These are phyloP conservation scores for Trichogramma dendrolimi DNA, from an alignment of 2,888 invertebrate species.

Conservation along the genomic window DNA sequence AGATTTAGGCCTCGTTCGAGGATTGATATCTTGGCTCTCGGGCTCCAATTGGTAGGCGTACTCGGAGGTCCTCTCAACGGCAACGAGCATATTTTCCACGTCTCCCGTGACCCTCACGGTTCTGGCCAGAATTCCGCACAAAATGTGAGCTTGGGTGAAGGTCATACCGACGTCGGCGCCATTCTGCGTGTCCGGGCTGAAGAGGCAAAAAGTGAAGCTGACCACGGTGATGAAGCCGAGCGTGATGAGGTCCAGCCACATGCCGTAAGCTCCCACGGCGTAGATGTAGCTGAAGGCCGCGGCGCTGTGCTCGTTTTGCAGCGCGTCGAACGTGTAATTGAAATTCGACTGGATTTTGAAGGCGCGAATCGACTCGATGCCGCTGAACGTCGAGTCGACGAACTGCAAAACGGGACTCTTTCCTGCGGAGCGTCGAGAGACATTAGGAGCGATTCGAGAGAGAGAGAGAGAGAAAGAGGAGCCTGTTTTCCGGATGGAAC, in stretches of 20 bases:
- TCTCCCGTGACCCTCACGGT: constrained; percentile 68
- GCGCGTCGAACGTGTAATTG: constrained; percentile 68
- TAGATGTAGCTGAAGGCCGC: constrained; percentile 64
- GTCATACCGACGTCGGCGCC: constrained; percentile 58
- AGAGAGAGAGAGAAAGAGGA: neutral
- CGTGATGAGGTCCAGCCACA: constrained; percentile 61
- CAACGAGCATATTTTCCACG: constrained; percentile 60
- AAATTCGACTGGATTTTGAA: constrained; percentile 70
- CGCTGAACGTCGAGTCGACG: constrained; percentile 77
- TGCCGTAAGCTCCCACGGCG: constrained; percentile 59
- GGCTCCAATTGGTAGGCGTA: constrained; percentile 65
- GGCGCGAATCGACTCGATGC: constrained; percentile 82
- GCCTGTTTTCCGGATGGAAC: neutral
- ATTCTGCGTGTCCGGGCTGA: constrained; percentile 49
- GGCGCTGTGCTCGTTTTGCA: constrained; percentile 67
- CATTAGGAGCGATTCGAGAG: too few species aligned
- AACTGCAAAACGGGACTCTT: constrained; percentile 89
- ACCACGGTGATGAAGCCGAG: constrained; percentile 60
- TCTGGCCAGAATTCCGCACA: constrained; percentile 59
- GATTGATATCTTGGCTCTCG: constrained; percentile 60
- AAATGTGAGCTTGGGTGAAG: constrained; percentile 55
- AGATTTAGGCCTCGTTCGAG: constrained; percentile 55
- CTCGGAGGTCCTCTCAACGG: constrained; percentile 72
- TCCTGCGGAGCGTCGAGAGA: constrained; percentile 29
- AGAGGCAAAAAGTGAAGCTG: constrained; percentile 56